phyloP scores from a whole-genome alignment of 1,140 invertebrate species.

The Neodiprion pinetum region DNA sequence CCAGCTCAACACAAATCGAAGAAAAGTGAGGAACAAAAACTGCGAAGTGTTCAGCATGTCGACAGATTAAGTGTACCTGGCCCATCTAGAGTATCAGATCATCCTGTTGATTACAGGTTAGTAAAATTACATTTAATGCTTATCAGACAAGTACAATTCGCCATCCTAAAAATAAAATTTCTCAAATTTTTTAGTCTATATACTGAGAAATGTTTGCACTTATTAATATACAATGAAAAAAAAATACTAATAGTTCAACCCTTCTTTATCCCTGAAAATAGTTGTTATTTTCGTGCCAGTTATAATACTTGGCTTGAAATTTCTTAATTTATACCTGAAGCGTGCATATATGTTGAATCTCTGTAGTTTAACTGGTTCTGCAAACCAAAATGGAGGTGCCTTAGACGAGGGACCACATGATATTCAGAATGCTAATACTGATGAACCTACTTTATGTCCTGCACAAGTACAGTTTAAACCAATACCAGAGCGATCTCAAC shows the following conservation, averaged over 20 bases:
- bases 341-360: conserved; percentile 25
- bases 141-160: neutral
- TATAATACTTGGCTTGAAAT: neutral
- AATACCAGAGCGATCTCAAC: conserved; percentile 37
- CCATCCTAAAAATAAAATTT: neutral
- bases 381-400: conserved; percentile 28
- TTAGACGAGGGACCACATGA: conserved; percentile 22
- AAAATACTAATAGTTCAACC: neutral
- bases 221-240: neutral
- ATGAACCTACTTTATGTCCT: conserved; percentile 23
- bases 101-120: conserved; percentile 44
- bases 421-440: conserved; percentile 19
- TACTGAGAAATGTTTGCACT: neutral
- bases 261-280: neutral
- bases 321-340: conserved; percentile 5
- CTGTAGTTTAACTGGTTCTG: conserved; percentile 37
- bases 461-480: conserved; percentile 27
- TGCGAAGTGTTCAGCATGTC: conserved; percentile 33
- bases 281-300: neutral
- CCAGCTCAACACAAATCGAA: conserved; percentile 41
- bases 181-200: neutral
- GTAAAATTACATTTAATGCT: neutral
- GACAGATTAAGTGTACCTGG: conserved; percentile 49
- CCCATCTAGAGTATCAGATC: conserved; percentile 52
- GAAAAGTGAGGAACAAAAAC: conserved; percentile 38